phyloP scores from a whole-genome alignment of 1,140 invertebrate genomes.

The Lordiphosa clarofinis region DNA sequence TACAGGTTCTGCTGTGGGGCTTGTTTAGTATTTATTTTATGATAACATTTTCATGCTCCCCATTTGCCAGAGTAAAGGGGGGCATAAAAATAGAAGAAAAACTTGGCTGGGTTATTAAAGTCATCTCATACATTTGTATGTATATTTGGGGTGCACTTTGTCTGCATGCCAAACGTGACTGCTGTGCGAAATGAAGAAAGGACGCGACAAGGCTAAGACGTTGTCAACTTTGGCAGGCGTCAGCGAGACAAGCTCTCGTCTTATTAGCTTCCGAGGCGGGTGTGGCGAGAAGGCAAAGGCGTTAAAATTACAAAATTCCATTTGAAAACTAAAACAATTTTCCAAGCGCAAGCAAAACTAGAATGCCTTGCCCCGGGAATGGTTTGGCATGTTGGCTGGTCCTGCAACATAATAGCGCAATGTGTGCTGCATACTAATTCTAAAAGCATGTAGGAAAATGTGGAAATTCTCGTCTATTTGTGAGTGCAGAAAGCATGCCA shows the following conservation, averaged over 20 bases:
- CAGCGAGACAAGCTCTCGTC: conserved; percentile 23
- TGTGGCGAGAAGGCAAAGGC: conserved; percentile 38
- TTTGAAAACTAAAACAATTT: conserved; percentile 78
- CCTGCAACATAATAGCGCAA: conserved; percentile 74
- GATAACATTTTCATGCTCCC: too few relatives aligned
- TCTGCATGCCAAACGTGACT: conserved; percentile 60
- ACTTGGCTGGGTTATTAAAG: conserved; percentile 27
- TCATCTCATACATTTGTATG: conserved; percentile 30
- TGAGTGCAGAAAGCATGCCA: conserved; percentile 58
- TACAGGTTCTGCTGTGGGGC: too few relatives aligned
- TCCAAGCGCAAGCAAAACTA: conserved; percentile 33
- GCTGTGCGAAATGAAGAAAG: conserved; percentile 44
- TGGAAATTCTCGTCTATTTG: conserved; percentile 5
- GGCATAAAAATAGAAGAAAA: conserved; percentile 2
- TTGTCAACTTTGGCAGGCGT: conserved; percentile 49
- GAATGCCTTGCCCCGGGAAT: conserved; percentile 29
- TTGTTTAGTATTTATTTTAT: too few relatives aligned
- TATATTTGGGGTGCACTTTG: conserved; percentile 59
- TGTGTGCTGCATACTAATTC: conserved; percentile 74
- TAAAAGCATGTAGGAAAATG: conserved; percentile 26
- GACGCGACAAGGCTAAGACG: conserved; percentile 16
- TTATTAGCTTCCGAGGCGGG: conserved; percentile 33
- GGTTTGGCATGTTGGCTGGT: conserved; percentile 47
- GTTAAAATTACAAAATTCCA: conserved; percentile 78
- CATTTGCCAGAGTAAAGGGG: too few relatives aligned